These are phyloP conservation scores for Euphysa ruthae DNA, from an alignment of 30 jellyfish, hydroid and myxozoan genomes.

Conservation along the genomic window DNA sequence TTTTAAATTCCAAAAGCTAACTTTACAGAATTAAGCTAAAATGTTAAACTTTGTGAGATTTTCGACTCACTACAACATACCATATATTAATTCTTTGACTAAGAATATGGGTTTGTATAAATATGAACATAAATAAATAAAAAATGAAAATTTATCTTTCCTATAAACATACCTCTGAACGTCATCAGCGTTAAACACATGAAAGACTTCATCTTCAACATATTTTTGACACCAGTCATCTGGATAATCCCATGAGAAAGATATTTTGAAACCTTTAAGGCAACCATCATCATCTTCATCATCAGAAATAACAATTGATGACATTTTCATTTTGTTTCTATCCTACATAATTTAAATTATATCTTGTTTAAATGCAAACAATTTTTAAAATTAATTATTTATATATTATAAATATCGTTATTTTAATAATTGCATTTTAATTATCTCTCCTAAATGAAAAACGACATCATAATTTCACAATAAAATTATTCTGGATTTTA, in stretches of 20 bases:
- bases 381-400: too few species aligned
- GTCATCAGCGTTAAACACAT: slow-evolving; percentile 47
- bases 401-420: too few species aligned
- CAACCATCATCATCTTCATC: slow-evolving; percentile 19
- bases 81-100: neutral
- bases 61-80: too few species aligned
- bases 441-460: neutral
- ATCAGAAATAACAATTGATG: neutral
- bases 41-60: too few species aligned
- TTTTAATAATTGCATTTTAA: too few species aligned
- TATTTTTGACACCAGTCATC: slow-evolving; percentile 66
- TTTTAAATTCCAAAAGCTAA: too few species aligned
- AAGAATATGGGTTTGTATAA: neutral
- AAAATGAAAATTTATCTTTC: too few species aligned
- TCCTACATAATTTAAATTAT: neutral
- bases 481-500: neutral
- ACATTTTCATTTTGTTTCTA: neutral
- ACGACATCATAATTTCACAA: neutral
- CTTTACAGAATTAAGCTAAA: too few species aligned
- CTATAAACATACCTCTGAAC: slow-evolving; percentile 15
- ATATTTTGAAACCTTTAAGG: slow-evolving; percentile 44
- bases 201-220: slow-evolving; percentile 47
- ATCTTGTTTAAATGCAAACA: neutral
- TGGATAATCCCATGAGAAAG: slow-evolving; percentile 83
- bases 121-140: neutral